Conservation (phyloP, 2,797 vertebrate species). For the Ctenochaetus hawaiiensis region DNA sequence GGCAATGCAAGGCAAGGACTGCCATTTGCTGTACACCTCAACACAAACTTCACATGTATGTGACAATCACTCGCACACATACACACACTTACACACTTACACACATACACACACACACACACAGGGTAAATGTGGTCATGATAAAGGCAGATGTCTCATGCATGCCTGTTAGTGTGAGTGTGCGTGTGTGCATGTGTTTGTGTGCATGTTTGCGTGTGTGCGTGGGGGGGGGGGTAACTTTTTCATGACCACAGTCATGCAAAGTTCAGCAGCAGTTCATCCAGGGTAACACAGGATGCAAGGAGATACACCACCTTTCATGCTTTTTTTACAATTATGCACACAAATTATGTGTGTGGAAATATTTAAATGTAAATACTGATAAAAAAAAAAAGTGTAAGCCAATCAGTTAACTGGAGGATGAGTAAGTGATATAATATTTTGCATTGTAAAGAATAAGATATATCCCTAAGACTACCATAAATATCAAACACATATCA, state of each 20-base stretch:
- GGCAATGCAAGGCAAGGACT: slow-evolving; percentile 21
- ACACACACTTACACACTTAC: slow-evolving; percentile 2
- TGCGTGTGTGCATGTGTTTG: slow-evolving; percentile 3
- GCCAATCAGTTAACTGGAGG: no score
- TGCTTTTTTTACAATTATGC: slow-evolving; percentile 9
- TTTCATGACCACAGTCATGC: slow-evolving; percentile 55
- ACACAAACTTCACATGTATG: slow-evolving; percentile 40
- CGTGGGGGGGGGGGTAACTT: slow-evolving; percentile 8
- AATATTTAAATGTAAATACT: no score
- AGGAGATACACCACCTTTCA: not conserved
- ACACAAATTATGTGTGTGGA: no score
- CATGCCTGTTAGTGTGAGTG: slow-evolving; percentile 27
- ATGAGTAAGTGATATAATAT: no score
- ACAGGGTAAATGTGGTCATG: slow-evolving; percentile 40
- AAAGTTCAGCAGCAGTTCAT: slow-evolving; percentile 67
- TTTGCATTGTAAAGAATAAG: no score
- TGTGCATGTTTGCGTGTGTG: slow-evolving; percentile 13
- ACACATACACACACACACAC: slow-evolving; percentile 4
- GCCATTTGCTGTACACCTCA: slow-evolving; percentile 53
- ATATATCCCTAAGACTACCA: no score
- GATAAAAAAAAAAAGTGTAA: no score
- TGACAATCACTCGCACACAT: slow-evolving; percentile 9
- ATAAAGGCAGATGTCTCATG: slow-evolving; percentile 56
- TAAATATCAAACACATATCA: no score
- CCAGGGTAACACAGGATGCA: slow-evolving; percentile 47